Evolutionary conservation across 1,140 invertebrate species (phyloP), one percentile per base, ranked within the genome.

Genomic region (Andrena cerasifolii): DNA sequence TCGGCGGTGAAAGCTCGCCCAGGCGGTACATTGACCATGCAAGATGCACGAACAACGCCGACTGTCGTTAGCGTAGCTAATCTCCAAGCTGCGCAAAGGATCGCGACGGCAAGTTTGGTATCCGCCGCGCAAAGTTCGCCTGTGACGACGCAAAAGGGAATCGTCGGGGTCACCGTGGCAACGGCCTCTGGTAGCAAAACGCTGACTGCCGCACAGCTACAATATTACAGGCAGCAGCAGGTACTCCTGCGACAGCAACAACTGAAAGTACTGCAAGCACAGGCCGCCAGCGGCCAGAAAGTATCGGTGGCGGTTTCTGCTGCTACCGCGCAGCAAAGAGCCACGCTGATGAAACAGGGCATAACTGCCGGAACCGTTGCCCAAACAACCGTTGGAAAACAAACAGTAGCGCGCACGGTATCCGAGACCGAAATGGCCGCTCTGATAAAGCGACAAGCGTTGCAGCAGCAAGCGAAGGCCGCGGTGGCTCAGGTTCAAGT

Each of bases 381-480:
- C 3, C 88, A 93, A 33, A 85, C 90, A 2, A 65, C 80, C 0
- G 82, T 89, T 8, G 92, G 91, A 6, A 94, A 95, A 82, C 91
- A 93, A 8, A 92, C 94, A 85, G 31, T 93, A 91, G 65, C 93
- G 91, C 77, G 93, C 93, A 63, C 93, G 18, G 93, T 96, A 2
- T 94, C 95, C 0, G 95, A 96, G 24, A 93, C 94, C 26, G 96
- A 97, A 87, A 95, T 97, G 93, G 94, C 95, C 12, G 94, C 95
- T 12, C 77, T 97, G 21, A 89, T 97, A 0, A 96, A 96, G 80
- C 93, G 94, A 21, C 95, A 96, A 76, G 93, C 94, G 33, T 84
- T 94, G 51, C 93, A 94, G 59, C 93, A 94, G 40, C 94, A 94
- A 68, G 94, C 95, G 72, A 90, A 90, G 1, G 93, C 94, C 0